Percentiles rank a stretch among this genome's conserved stretches.
phyloP scores from a whole-genome alignment of 2,797 vertebrate genomes.

The Brachymystax lenok region DNA sequence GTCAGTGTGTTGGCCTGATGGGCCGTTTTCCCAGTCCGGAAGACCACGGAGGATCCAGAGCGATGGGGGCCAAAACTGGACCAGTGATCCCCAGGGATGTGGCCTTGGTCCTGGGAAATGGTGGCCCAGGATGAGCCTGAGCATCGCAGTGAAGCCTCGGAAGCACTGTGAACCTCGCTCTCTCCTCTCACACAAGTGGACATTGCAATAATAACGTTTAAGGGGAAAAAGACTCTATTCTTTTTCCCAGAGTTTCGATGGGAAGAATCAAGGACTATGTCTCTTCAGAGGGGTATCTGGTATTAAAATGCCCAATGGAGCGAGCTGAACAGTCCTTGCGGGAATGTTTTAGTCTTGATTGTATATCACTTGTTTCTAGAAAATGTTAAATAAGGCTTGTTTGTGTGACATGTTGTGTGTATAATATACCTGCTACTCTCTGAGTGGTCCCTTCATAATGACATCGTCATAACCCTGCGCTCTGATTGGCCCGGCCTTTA shows the following conservation, averaged over 20 bases:
- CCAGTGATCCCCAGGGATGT: slow-evolving; percentile 62
- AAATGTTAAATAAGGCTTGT: slow-evolving; percentile 41
- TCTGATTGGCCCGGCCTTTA: too few species aligned
- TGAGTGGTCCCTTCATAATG: too few species aligned
- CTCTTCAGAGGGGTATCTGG: slow-evolving; percentile 59
- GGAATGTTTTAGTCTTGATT: slow-evolving; percentile 61
- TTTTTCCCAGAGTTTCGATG: slow-evolving; percentile 70
- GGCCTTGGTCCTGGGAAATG: slow-evolving; percentile 77
- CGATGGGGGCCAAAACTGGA: slow-evolving; percentile 49
- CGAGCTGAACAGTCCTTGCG: slow-evolving; percentile 64
- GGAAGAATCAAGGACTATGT: slow-evolving; percentile 68
- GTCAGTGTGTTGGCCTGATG: slow-evolving; percentile 42
- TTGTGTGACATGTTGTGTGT: slow-evolving; percentile 58
- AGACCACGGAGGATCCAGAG: slow-evolving; percentile 40
- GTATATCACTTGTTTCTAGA: slow-evolving; percentile 37
- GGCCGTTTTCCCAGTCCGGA: slow-evolving; percentile 54
- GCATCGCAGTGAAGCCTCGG: slow-evolving; percentile 8
- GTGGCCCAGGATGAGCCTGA: slow-evolving; percentile 54
- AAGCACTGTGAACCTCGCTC: slow-evolving; percentile 61
- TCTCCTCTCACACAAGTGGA: slow-evolving; percentile 55
- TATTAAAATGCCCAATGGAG: slow-evolving; percentile 38
- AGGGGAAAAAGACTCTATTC: slow-evolving; percentile 32
- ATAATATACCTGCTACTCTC: slow-evolving; percentile 2
- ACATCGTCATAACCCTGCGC: too few species aligned
- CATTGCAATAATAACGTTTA: slow-evolving; percentile 54